These are phyloP conservation scores for Elaphurus davidianus DNA, from an alignment of 2,113 vertebrate species.

Conservation along the genomic window DNA sequence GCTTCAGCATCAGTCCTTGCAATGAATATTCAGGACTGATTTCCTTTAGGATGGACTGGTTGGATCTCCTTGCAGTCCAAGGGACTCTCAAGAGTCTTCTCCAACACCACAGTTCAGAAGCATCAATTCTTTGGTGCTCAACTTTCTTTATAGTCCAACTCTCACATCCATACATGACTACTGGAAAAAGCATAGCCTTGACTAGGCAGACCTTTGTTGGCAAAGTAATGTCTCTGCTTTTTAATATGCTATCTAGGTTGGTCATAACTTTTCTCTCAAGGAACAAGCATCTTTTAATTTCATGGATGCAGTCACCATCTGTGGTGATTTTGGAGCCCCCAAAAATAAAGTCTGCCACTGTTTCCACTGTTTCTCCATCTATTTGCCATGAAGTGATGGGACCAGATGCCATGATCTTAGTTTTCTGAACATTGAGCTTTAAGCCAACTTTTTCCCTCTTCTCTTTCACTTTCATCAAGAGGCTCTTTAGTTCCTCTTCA, in stretches of 20 bases:
- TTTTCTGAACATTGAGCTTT: background rate
- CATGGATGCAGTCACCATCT: background rate
- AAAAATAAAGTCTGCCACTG: background rate
- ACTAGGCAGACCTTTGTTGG: background rate
- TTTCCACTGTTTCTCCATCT: background rate
- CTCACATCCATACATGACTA: background rate
- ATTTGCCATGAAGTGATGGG: background rate
- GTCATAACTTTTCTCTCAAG: background rate
- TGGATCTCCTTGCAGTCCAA: background rate
- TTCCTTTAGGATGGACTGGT: background rate
- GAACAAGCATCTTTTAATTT: background rate
- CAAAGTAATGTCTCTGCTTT: background rate
- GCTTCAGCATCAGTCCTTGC: background rate
- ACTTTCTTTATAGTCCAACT: background rate
- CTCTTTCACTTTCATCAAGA: background rate
- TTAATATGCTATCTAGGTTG: background rate
- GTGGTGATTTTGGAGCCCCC: background rate
- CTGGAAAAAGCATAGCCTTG: background rate
- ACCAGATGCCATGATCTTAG: background rate
- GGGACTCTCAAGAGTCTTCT: background rate
- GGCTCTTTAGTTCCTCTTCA: background rate
- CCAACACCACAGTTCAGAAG: background rate
- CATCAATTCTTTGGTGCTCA: accelerated
- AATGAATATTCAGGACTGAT: background rate
- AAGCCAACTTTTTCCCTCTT: background rate